phyloP scores from a whole-genome alignment of 2,888 invertebrate species.

The Zeuzera pyrina region DNA sequence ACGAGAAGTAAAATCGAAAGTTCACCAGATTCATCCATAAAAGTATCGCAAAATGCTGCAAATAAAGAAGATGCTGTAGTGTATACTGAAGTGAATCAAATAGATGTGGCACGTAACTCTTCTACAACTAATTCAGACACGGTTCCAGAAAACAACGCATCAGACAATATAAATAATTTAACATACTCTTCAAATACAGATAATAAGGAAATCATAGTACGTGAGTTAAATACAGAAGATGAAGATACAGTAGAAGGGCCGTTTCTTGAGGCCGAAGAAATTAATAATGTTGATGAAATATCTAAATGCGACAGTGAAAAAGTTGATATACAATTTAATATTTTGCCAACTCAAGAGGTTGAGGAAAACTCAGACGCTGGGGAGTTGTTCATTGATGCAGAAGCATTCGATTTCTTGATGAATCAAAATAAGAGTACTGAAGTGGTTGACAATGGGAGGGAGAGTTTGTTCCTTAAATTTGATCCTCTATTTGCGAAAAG shows the following conservation, averaged over 20 bases:
- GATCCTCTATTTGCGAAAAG: slow-evolving; percentile 59
- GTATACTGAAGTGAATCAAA: neutral
- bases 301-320: slow-evolving; percentile 27
- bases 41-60: slow-evolving; percentile 1
- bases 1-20: slow-evolving; percentile 20
- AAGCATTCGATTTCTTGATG: slow-evolving; percentile 56
- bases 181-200: slow-evolving; percentile 23
- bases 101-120: neutral
- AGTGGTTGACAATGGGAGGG: slow-evolving; percentile 56
- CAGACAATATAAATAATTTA: slow-evolving; percentile 26
- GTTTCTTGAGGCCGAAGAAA: slow-evolving; percentile 48
- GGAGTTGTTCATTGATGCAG: slow-evolving; percentile 62
- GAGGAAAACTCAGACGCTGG: slow-evolving; percentile 39
- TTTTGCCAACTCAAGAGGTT: slow-evolving; percentile 28
- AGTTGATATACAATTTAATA: slow-evolving; percentile 39
- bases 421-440: slow-evolving; percentile 53
- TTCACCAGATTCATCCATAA: slow-evolving; percentile 17
- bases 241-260: slow-evolving; percentile 63
- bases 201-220: slow-evolving; percentile 34
- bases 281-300: slow-evolving; percentile 26
- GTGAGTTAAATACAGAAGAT: slow-evolving; percentile 53
- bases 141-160: slow-evolving; percentile 24
- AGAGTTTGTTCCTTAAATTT: slow-evolving; percentile 61
- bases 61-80: neutral
- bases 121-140: neutral